A percentile compares a stretch with the other conserved stretches of the same genome.
These are phyloP conservation scores for Mirza zaza DNA, from an alignment of 2,113 vertebrate genomes.

Conservation along the genomic window DNA sequence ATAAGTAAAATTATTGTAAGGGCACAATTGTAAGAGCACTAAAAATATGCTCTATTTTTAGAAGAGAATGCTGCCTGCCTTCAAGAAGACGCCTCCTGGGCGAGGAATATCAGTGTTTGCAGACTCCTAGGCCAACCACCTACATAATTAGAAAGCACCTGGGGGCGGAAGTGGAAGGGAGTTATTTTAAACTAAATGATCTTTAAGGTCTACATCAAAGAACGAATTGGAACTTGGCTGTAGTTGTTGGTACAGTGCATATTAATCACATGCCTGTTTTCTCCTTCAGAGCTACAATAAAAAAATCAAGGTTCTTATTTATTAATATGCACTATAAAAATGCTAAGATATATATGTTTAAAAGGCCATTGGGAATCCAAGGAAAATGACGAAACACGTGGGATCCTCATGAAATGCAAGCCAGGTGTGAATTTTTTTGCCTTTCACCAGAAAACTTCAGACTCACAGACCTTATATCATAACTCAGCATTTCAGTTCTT, in stretches of 20 bases:
- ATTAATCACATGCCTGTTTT: not conserved
- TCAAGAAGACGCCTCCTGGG: slow-evolving; percentile 64
- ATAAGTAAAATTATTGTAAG: slow-evolving; percentile 15
- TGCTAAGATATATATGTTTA: not conserved
- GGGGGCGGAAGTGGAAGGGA: not conserved
- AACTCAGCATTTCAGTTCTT: not conserved
- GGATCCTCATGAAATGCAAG: slow-evolving; percentile 47
- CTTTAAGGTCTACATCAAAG: slow-evolving; percentile 58
- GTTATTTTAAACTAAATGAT: slow-evolving; percentile 66
- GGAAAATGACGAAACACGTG: slow-evolving; percentile 4
- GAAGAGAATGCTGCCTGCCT: slow-evolving; percentile 59
- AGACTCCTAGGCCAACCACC: slow-evolving; percentile 63
- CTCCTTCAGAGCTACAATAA: not conserved
- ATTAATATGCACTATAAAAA: not conserved
- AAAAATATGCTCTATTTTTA: slow-evolving; percentile 77
- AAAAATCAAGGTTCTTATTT: slow-evolving; percentile 41
- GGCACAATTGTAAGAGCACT: too few relatives aligned
- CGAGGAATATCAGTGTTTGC: slow-evolving; percentile 57
- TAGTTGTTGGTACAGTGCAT: not conserved
- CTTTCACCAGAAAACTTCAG: slow-evolving; percentile 15
- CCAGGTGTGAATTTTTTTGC: slow-evolving; percentile 40
- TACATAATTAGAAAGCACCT: slow-evolving; percentile 54
- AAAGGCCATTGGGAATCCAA: slow-evolving; percentile 5
- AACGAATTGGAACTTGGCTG: slow-evolving; percentile 12
- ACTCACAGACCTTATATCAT: not conserved